Evolutionary conservation across 53 echinoderm and acorn worm genomes (phyloP).

Genomic region (Antedon mediterranea): DNA sequence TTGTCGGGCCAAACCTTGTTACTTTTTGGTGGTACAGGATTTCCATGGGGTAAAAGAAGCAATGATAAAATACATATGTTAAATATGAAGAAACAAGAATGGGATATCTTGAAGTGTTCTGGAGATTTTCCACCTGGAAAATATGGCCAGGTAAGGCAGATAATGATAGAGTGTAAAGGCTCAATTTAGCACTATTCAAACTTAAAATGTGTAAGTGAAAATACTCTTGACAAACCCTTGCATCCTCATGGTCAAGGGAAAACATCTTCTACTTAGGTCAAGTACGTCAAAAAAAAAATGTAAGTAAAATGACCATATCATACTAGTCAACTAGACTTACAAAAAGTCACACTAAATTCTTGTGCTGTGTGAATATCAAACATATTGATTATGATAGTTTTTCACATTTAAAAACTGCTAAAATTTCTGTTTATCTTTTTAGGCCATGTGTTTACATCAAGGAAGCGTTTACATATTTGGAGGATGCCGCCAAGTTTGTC

Average conservation of each 20-base stretch:
- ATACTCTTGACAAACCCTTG: no score
- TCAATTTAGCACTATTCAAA: no score
- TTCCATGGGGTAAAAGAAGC: constrained; percentile 51
- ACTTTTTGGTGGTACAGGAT: constrained; percentile 53
- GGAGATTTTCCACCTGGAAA: constrained; percentile 50
- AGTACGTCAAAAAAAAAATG: no score
- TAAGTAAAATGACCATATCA: no score
- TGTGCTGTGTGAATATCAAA: not conserved
- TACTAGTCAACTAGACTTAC: no score
- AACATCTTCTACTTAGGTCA: no score
- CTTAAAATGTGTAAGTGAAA: no score
- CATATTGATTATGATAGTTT: no score
- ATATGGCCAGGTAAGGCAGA: constrained; percentile 50
- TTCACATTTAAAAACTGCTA: no score
- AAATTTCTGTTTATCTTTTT: not conserved
- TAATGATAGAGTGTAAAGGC: no score
- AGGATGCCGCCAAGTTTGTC: constrained; percentile 38
- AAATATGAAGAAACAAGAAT: constrained; percentile 30
- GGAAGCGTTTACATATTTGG: constrained; percentile 43
- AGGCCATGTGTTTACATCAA: constrained; percentile 49
- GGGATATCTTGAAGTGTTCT: constrained; percentile 25
- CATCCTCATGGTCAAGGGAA: no score
- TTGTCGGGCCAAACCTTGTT: constrained; percentile 41
- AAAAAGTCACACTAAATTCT: not conserved
- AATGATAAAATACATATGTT: constrained; percentile 37